Conservation (phyloP, 2,113 vertebrate genomes). For the Scomber japonicus region DNA sequence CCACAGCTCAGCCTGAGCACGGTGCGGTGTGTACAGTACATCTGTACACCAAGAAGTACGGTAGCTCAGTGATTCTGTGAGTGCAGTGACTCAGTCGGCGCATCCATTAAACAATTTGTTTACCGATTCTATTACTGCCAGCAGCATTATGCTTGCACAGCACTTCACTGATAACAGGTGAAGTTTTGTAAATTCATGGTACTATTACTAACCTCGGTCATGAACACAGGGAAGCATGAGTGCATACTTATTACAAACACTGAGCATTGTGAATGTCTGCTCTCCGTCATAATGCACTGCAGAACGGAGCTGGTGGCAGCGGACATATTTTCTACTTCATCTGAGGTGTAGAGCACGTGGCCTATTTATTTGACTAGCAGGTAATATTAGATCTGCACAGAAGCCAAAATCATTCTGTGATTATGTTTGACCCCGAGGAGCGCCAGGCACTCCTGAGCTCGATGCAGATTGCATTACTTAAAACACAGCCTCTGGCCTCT, state of each 20-base stretch:
- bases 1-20: neutral
- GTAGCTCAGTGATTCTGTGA: conserved; percentile 46
- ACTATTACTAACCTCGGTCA: conserved; percentile 25
- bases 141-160: conserved; percentile 35
- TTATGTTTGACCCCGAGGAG: conserved; percentile 62
- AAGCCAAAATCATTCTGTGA: conserved; percentile 67
- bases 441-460: conserved; percentile 48
- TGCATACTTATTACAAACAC: conserved; percentile 15
- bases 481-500: conserved; percentile 49
- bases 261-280: conserved; percentile 25
- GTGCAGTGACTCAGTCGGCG: conserved; percentile 29
- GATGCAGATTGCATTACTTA: conserved; percentile 67
- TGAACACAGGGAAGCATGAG: conserved; percentile 10
- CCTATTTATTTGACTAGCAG: conserved; percentile 64
- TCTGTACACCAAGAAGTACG: conserved; percentile 7
- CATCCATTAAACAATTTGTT: conserved; percentile 60
- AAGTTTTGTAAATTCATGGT: conserved; percentile 43
- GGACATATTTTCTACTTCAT: conserved; percentile 32
- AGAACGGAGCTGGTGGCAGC: neutral
- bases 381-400: conserved; percentile 58
- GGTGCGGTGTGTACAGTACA: neutral
- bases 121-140: conserved; percentile 44
- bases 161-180: conserved; percentile 37
- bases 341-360: conserved; percentile 29
- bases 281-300: conserved; percentile 25